Base-by-base conservation (phyloP, 2,888 invertebrate genomes). In the Frankliniella intonsa region DNA sequence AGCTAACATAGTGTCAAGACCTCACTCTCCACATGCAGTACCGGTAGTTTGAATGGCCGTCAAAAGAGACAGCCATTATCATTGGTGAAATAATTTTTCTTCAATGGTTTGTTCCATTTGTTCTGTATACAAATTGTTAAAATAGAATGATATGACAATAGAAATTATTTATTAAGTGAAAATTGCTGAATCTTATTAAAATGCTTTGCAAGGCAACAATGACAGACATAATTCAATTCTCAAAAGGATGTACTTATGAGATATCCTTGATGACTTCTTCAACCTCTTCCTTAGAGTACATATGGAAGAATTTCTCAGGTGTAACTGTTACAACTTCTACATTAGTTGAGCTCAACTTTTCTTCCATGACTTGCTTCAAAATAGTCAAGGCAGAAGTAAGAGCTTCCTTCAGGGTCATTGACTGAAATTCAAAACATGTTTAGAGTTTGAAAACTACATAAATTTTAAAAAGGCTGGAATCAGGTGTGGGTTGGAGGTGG, bases 361-460 rank as follows among this genome's bases (percentile, higher is more conserved):
- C 99, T 88, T 99, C 99, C 99, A 99, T 99, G 0, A 99, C 99
- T 89, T 99, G 99, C 88, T 99, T 99, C 38, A 99, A 90, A 86
- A 99, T 99, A 17, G 95, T 96, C 82, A 99, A 90, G 0, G 97
- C 94, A 19, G 95, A 90, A 86, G 96, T 96, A 84, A 96, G 94
- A 0, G 98, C 99, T 89, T 99, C 98, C 84, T 93, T 93, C 81
- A 99, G 88, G 0, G 95, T 96, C 95, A 99, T 97, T 38, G 96
- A 95, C 90, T 96, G 91, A 17, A 88, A n/a, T 69, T 10, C n/a
- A 69, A 69, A 65, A 65, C 11, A 7, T 8, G 11, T 69, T n/a
- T 38, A 51, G 49, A 80, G n/a, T 3, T 38, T 51, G 27, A 80
- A 22, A 55, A 49, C 80, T 12, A 22, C 25, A 11, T 80, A 69